Base-by-base conservation (phyloP, 2,888 invertebrate species). In the Ellobium chinense region DNA sequence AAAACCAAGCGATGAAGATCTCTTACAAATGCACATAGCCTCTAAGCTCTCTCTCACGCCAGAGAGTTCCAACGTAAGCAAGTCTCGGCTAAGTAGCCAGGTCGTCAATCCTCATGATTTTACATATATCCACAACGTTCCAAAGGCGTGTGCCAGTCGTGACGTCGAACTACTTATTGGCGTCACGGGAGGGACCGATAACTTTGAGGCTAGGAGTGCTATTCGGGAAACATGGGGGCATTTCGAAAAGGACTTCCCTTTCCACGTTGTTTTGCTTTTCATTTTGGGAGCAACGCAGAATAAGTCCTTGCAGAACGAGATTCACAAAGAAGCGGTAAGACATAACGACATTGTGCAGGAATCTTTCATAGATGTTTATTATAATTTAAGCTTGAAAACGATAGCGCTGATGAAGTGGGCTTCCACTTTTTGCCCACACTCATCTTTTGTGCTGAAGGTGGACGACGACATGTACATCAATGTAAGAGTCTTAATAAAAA, bases 341-440 rank as follows among this genome's bases (percentile, higher is more conserved):
- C 90, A 90, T 81, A 65, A 81, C 1, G 92, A 92, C 82, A 87
- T 92, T 12, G 86, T 92, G 0, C 92, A 92, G 81, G 91, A 89
- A 66, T 88, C 91, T 79, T 92, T 93, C 81, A 24, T 88, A 1
- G 93, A 93, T 83, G 85, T 88, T 7, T 94, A 94, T 82, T 85
- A 91, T 31, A 93, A 93, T 86, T 86, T 94, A 31, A 93, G 93
- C 0, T 90, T 92, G 69, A 94, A 94, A 85, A 93, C 93, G 29
- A 88, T 93, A 12, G 92, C 93, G 80, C 92, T 93, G 70, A 82
- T 92, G 54, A 91, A 93, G 81, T 94, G 93, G 93, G 88, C 92
- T 0, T 86, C 87, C 5, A 88, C 86, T 63, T 91, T 89, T 84
- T 94, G 94, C 83, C 84, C 80, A 2, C 82, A 89, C 63, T 91